A percentile compares a stretch with the other conserved stretches of the same genome.
Conservation (phyloP, 2,888 invertebrate species). For the Cybosia mesomella region DNA sequence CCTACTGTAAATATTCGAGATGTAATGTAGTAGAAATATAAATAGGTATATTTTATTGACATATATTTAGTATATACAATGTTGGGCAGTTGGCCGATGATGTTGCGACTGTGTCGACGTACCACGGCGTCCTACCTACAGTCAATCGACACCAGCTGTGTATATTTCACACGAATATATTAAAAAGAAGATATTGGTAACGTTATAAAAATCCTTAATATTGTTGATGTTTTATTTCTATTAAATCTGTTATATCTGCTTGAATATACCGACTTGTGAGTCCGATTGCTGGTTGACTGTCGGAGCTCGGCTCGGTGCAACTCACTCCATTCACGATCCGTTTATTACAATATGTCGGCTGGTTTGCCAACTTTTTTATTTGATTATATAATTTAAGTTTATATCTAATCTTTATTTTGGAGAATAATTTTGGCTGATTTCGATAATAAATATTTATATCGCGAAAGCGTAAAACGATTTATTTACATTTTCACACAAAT, state of each 20-base stretch:
- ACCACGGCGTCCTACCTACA: neutral
- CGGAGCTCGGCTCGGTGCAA: conserved; percentile 21
- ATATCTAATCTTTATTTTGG: conserved; percentile 81
- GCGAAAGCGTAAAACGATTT: conserved; percentile 68
- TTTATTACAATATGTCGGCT: conserved; percentile 37
- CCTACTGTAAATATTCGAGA: conserved; percentile 51
- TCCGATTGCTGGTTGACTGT: neutral
- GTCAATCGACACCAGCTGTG: conserved; percentile 7
- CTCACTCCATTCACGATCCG: conserved; percentile 30
- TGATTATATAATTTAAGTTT: conserved; percentile 77
- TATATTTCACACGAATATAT: neutral
- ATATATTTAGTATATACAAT: conserved; percentile 31
- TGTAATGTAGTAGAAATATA: conserved; percentile 37
- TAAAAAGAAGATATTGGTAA: neutral
- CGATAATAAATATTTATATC: conserved; percentile 81
- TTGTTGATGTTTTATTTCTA: conserved; percentile 5
- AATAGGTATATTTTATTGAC: conserved; percentile 46
- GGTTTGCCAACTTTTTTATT: conserved; percentile 62
- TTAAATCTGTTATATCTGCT: neutral
- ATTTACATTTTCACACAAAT: conserved; percentile 53
- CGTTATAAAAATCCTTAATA: conserved; percentile 6
- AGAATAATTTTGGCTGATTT: conserved; percentile 84
- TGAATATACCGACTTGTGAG: neutral
- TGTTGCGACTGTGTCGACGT: conserved; percentile 4
- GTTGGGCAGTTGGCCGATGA: conserved; percentile 26